Evolutionary conservation across 2,113 vertebrate genomes (phyloP), one percentile per base, ranked within the genome.

Genomic region (Melanocharis versteri): DNA sequence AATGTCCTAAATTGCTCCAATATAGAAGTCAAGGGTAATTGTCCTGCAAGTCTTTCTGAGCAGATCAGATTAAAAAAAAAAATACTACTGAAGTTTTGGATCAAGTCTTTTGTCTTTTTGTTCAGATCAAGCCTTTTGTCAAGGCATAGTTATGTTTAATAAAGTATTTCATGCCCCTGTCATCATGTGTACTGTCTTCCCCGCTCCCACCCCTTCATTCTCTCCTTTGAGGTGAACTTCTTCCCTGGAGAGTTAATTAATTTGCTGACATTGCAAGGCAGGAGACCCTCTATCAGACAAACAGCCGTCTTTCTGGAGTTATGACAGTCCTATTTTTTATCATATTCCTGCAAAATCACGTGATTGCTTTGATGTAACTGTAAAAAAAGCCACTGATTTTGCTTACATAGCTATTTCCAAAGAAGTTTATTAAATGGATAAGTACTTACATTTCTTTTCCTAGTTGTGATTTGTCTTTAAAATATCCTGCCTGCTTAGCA

Each of bases 121-220:
- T 73, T 39, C 64, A 58, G 15, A 35, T n/a, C 42, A 65, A 65
- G 40, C 24, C 19, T 48, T 73, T 65, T 45, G 22, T 15, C 40
- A 84, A 39, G 23, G 28, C 33, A 31, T 4, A 57, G 40, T 5
- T 15, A 37, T 66, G n/a, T 24, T 71, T 40, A 17, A 68, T 40
- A 4, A 57, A 53, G 3, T 57, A 33, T 57, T 57, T 80, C 16
- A 17, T 54, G 15, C 12, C 21, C 16, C 16, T 31, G 53, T 53
- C 64, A 37, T 65, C 2, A 2, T 14, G 7, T 35, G 20, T n/a
- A 23, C 10, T 39, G 5, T 15, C 9, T 40, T 64, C 4, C 11
- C 7, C 2, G 1, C 9, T 28, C 7, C 18, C 11, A 4, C 12
- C 2, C 3, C 5, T 8, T 9, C 8, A 4, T 70, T 84, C 23